These are phyloP conservation scores for Zoroaster sp. DNA, from an alignment of 53 echinoderm and acorn worm genomes.

Conservation along the genomic window DNA sequence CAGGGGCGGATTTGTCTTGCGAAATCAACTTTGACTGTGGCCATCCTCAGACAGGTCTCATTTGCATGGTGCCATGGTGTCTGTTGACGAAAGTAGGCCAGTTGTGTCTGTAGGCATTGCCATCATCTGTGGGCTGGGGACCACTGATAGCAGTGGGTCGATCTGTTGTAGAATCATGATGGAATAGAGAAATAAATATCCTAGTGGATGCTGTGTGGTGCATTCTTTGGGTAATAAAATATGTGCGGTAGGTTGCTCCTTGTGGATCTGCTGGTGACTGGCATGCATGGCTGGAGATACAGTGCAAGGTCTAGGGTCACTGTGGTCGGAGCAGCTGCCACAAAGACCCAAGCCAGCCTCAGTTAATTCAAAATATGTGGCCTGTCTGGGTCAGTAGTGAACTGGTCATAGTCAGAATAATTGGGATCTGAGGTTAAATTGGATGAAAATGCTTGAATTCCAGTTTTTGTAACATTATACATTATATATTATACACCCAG, in stretches of 20 bases:
- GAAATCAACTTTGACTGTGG: background rate
- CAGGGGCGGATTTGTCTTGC: background rate
- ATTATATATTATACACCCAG: too few species aligned
- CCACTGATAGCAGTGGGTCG: too few species aligned
- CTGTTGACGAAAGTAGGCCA: background rate
- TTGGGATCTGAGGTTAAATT: too few species aligned
- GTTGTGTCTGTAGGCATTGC: background rate
- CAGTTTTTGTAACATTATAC: too few species aligned
- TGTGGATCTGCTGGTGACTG: background rate
- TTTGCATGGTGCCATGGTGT: constrained; percentile 11
- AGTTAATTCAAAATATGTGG: background rate
- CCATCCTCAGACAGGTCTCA: background rate
- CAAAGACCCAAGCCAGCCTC: background rate
- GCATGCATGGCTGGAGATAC: background rate
- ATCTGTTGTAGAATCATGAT: too few species aligned
- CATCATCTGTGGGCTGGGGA: too few species aligned
- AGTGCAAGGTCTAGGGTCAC: constrained; percentile 27
- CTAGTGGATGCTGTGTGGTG: background rate
- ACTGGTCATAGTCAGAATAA: too few species aligned
- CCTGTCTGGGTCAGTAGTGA: background rate
- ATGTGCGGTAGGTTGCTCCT: background rate
- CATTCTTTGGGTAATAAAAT: background rate
- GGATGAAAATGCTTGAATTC: too few species aligned
- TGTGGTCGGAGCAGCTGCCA: background rate
- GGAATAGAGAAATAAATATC: background rate